phyloP scores from a whole-genome alignment of 2,888 invertebrate genomes.

The Calephelis perditalis region DNA sequence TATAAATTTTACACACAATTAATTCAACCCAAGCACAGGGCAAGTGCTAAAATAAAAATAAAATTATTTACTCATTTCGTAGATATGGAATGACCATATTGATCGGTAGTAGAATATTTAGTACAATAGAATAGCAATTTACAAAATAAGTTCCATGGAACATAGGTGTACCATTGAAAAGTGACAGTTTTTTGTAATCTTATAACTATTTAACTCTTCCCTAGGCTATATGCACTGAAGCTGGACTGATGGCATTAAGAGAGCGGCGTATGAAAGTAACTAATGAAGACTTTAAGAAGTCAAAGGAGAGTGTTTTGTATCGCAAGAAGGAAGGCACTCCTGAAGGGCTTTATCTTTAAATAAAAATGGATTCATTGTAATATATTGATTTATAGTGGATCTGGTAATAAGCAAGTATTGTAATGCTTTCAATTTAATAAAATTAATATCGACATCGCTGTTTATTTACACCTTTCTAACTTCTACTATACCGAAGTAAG shows the following conservation, averaged over 20 bases:
- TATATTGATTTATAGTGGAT: conserved; percentile 3
- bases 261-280: conserved; percentile 99
- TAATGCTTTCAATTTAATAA: conserved; percentile 15
- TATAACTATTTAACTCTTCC: conserved; percentile 18
- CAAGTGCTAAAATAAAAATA: too few species aligned
- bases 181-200: neutral
- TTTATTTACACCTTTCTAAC: too few species aligned
- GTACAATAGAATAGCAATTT: too few species aligned
- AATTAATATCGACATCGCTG: conserved; percentile 1
- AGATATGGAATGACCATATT: neutral
- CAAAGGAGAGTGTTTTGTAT: conserved; percentile 99
- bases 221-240: conserved; percentile 99
- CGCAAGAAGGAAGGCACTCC: conserved; percentile 99
- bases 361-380: neutral
- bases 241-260: conserved; percentile 97
- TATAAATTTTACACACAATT: too few species aligned
- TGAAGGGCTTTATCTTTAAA: conserved; percentile 97
- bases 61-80: neutral
- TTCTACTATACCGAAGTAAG: too few species aligned
- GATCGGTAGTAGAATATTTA: too few species aligned
- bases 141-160: too few species aligned
- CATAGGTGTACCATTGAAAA: too few species aligned
- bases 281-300: conserved; percentile 99
- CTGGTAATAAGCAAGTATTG: conserved; percentile 12
- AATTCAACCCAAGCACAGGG: too few species aligned